These are phyloP conservation scores for Thymelicus acteon DNA, from an alignment of 2,888 invertebrate species.

Conservation along the genomic window DNA sequence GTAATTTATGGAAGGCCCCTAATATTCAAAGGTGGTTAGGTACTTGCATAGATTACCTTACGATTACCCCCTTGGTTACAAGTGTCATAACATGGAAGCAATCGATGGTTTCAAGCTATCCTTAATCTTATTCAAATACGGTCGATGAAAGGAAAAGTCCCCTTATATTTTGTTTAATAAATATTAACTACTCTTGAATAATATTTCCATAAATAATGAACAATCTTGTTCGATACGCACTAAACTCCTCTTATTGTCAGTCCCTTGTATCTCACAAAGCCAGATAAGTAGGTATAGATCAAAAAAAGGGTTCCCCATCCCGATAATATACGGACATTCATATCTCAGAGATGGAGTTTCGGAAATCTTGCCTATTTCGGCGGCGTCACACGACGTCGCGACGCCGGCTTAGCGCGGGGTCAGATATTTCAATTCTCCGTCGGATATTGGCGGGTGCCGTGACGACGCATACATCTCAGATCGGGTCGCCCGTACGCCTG, in stretches of 20 bases:
- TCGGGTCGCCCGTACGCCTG: conserved; percentile 54
- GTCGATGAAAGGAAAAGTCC: too few relatives aligned
- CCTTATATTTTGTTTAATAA: too few relatives aligned
- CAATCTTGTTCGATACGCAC: neutral
- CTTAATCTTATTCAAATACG: too few relatives aligned
- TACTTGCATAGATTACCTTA: too few relatives aligned
- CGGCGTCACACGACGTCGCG: conserved; percentile 26
- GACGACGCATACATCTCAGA: conserved; percentile 80
- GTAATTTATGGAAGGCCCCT: too few relatives aligned
- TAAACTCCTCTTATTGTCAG: neutral
- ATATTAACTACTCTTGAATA: too few relatives aligned
- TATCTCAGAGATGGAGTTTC: conserved; percentile 30
- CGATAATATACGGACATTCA: conserved; percentile 36
- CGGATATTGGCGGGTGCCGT: conserved; percentile 81
- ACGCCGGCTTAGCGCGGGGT: conserved; percentile 57
- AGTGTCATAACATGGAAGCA: too few relatives aligned
- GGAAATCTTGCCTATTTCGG: conserved; percentile 39
- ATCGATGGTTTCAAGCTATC: too few relatives aligned
- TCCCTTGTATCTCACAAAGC: neutral
- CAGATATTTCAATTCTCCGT: conserved; percentile 83
- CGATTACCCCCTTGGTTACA: too few relatives aligned
- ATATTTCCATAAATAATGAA: too few relatives aligned
- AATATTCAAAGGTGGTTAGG: too few relatives aligned
- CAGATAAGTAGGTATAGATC: conserved; percentile 29
- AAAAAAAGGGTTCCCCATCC: conserved; percentile 27